Evolutionary conservation across 2,113 vertebrate species (phyloP).

Genomic region (Callospermophilus lateralis): DNA sequence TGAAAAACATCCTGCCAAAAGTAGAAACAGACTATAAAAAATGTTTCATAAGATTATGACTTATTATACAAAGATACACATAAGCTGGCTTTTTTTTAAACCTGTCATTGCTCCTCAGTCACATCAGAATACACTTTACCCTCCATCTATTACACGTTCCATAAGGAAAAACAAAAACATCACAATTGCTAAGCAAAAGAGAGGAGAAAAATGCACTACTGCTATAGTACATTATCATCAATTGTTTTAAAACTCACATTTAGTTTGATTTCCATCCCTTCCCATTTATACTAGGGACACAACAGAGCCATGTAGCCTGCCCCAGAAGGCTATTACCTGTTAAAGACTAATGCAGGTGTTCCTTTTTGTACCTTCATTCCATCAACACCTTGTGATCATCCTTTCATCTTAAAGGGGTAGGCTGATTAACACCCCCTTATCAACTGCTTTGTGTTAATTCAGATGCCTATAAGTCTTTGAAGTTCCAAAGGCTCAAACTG

Average conservation of each 20-base stretch:
- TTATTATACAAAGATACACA: slow-evolving; percentile 50
- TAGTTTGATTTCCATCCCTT: slow-evolving; percentile 25
- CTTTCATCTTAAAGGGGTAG: background rate
- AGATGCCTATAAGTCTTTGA: background rate
- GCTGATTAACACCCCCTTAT: background rate
- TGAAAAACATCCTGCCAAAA: slow-evolving; percentile 63
- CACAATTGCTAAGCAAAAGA: background rate
- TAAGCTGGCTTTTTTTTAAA: slow-evolving; percentile 2
- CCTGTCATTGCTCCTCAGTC: slow-evolving; percentile 35
- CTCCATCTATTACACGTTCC: slow-evolving; percentile 14
- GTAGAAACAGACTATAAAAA: slow-evolving; percentile 64
- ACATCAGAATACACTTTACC: slow-evolving; percentile 56
- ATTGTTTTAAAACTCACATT: slow-evolving; percentile 3
- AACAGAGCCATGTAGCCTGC: background rate
- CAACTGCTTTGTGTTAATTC: background rate
- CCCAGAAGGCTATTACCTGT: background rate
- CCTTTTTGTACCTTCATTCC: background rate
- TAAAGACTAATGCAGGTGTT: background rate
- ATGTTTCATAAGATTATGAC: slow-evolving; percentile 50
- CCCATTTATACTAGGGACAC: background rate
- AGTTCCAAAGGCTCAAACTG: background rate
- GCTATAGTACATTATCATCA: slow-evolving; percentile 14
- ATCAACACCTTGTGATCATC: slow-evolving; percentile 5
- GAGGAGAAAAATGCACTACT: background rate
- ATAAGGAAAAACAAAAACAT: slow-evolving; percentile 2